Conservation (phyloP, 2,888 invertebrate genomes). For the Papilio gigon region DNA sequence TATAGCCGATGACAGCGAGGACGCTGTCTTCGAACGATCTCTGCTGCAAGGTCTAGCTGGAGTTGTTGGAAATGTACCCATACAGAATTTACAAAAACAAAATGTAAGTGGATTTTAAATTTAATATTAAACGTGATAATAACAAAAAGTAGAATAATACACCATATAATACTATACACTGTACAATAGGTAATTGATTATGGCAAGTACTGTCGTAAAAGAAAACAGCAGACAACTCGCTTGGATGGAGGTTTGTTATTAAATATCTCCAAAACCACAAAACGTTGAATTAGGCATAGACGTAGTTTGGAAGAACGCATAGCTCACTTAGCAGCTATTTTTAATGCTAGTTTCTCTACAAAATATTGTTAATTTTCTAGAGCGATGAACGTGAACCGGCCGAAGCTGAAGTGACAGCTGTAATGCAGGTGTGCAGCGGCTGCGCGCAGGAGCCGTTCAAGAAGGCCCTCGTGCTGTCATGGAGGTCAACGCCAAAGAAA, state of each 20-base stretch:
- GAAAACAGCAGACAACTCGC: no score
- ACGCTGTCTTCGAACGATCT: conserved; percentile 79
- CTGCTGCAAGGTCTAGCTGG: conserved; percentile 85
- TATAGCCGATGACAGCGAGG: conserved; percentile 58
- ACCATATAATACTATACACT: not conserved
- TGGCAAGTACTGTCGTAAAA: no score
- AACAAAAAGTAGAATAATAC: not conserved
- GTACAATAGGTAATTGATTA: not conserved
- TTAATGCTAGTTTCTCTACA: not conserved
- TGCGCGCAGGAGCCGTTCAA: conserved; percentile 90
- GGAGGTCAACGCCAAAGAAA: conserved; percentile 88
- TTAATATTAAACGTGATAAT: not conserved
- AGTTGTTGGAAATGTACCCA: conserved; percentile 85
- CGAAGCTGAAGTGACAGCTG: conserved; percentile 90
- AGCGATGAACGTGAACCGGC: conserved; percentile 90
- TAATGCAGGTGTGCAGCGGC: conserved; percentile 89
- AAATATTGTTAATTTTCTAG: conserved; percentile 63
- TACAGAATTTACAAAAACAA: conserved; percentile 84
- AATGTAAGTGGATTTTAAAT: conserved; percentile 67
- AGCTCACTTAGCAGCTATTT: not conserved
- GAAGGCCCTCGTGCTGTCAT: conserved; percentile 89
- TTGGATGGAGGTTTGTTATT: no score
- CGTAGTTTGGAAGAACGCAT: not conserved
- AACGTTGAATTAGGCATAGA: not conserved
- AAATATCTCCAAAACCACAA: no score